phyloP scores from a whole-genome alignment of 2,797 vertebrate genomes.

The Rachycentron canadum region DNA sequence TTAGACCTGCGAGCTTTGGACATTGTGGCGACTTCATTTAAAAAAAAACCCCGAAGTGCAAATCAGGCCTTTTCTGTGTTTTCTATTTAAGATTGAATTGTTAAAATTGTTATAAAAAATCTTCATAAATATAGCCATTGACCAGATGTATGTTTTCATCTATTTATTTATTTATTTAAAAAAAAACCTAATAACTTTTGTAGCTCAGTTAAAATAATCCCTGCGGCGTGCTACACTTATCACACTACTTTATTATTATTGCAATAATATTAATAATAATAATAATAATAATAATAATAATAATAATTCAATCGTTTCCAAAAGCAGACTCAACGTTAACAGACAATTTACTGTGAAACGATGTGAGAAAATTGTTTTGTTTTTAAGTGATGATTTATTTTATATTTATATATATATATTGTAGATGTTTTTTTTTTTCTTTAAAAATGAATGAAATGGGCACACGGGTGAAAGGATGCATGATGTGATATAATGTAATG shows the following conservation, averaged over 20 bases:
- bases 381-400: background rate
- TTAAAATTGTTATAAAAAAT: no score
- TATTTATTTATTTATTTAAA: background rate
- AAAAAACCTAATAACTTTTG: no score
- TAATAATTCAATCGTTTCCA: no score
- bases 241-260: no score
- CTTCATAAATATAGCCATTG: background rate
- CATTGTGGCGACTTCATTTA: background rate
- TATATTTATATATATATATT: background rate
- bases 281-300: no score
- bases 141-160: background rate
- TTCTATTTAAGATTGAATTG: background rate
- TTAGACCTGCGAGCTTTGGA: background rate
- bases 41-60: background rate
- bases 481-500: constrained; percentile 41
- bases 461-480: no score
- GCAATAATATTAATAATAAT: no score
- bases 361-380: background rate
- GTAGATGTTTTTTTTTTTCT: background rate
- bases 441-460: background rate
- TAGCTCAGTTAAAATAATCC: no score
- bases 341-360: background rate
- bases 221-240: no score
- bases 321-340: background rate
- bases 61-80: background rate